Evolutionary conservation across 2,797 vertebrate species (phyloP), one percentile per base, ranked within the genome.

Genomic region (Syncerus caffer): DNA sequence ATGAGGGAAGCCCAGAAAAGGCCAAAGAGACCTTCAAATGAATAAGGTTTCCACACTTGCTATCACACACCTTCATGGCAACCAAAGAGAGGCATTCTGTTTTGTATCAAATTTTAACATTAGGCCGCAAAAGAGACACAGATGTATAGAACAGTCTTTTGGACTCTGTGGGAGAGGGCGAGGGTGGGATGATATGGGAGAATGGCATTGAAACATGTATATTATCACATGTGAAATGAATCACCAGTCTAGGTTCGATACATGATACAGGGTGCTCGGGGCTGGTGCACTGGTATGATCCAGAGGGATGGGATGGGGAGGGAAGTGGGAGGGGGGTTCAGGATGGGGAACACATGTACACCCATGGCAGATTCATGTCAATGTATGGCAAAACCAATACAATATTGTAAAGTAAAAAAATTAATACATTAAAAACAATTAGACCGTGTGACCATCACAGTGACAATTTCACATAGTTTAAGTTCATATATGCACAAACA

Each of bases 331-430:
- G 25, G 0, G 4, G 57, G 25, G 2, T 27, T 58, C 57, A 58
- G 57, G 25, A 58, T 58, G 25, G 57, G 25, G 25, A 58, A 58
- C 11, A 13, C 25, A 58, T 27, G 27, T 13, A 58, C 25, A 58
- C 57, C 57, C 11, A 58, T 58, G 25, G 57, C 0, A 0, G 4
- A 25, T 27, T 58, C 5, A 58, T 58, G 0, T 58, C 21, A 10
- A 58, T 58, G 25, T 58, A 58, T 27, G 57, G 57, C 57, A 58
- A 58, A 58, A 58, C 57, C 57, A 58, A 2, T 3, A 58, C 57
- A 58, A 27, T 13, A 58, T 27, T 58, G 11, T 58, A 58, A 58
- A 58, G 11, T 58, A 58, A 58, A 27, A 11, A 13, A 1, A 2
- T 58, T 2, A 58, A 58, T 58, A 58, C 11, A 58, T 27, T 58